Evolutionary conservation across 2,888 invertebrate species (phyloP).

Genomic region (Temnothorax unifasciatus): DNA sequence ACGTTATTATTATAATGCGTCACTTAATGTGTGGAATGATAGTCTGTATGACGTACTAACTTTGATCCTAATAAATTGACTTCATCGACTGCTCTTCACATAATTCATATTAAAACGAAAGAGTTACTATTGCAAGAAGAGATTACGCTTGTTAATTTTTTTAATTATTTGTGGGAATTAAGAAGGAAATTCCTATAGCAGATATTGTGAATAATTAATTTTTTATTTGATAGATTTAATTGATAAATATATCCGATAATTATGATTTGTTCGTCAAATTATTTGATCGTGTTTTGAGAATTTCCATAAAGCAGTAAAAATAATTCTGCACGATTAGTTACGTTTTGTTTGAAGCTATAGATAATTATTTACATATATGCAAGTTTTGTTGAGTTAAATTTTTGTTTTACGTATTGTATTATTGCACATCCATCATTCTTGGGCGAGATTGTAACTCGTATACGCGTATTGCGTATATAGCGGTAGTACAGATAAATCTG

Average conservation of each 20-base stretch:
- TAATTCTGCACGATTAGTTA: background rate
- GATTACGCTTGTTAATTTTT: background rate
- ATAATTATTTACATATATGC: background rate
- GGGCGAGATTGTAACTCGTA: conserved; percentile 18
- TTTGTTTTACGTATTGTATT: background rate
- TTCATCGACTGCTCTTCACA: background rate
- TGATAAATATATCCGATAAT: background rate
- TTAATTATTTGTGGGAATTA: background rate
- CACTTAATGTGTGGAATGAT: background rate
- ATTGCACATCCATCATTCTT: background rate
- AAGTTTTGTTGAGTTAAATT: background rate
- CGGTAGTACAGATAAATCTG: conserved; percentile 13
- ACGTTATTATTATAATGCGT: background rate
- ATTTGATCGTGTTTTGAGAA: background rate
- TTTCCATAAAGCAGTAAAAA: background rate
- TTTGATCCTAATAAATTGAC: background rate
- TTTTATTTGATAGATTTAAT: background rate
- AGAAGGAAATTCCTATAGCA: background rate
- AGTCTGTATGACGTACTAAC: background rate
- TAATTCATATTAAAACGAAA: conserved; percentile 3
- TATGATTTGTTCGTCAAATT: background rate
- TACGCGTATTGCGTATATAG: conserved; percentile 8
- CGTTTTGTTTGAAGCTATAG: background rate
- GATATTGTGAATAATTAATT: background rate
- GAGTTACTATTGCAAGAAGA: background rate